These are phyloP conservation scores for Cryptoprocta ferox DNA, from an alignment of 2,797 vertebrate species.

Conservation along the genomic window DNA sequence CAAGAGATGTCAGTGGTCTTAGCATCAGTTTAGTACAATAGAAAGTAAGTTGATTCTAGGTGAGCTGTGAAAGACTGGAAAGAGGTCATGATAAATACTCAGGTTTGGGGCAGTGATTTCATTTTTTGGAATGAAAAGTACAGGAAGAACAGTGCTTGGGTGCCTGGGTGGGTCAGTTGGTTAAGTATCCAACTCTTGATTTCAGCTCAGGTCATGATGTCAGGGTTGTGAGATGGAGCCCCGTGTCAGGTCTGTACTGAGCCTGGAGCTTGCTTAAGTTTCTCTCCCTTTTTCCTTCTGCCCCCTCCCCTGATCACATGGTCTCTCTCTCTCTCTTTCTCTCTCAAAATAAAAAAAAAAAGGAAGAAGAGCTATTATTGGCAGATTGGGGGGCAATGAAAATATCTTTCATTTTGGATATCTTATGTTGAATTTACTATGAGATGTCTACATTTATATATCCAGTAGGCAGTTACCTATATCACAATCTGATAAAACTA, in stretches of 20 bases:
- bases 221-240: too few species aligned
- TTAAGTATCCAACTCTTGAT: too few species aligned
- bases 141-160: too few species aligned
- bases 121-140: constrained; percentile 2
- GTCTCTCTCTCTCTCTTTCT: too few species aligned
- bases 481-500: not conserved
- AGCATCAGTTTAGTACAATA: not conserved
- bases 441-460: not conserved
- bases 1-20: not conserved
- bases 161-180: too few species aligned
- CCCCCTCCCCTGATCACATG: too few species aligned
- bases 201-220: too few species aligned
- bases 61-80: not conserved
- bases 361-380: not conserved
- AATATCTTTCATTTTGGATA: not conserved
- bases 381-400: not conserved
- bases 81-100: not conserved
- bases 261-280: too few species aligned
- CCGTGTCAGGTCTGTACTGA: too few species aligned
- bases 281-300: too few species aligned
- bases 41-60: not conserved
- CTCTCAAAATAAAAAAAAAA: too few species aligned
- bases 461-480: not conserved
- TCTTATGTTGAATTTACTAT: not conserved
- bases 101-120: not conserved